Evolutionary conservation across 2,888 invertebrate species (phyloP).

Genomic region (Drosophila formosana): DNA sequence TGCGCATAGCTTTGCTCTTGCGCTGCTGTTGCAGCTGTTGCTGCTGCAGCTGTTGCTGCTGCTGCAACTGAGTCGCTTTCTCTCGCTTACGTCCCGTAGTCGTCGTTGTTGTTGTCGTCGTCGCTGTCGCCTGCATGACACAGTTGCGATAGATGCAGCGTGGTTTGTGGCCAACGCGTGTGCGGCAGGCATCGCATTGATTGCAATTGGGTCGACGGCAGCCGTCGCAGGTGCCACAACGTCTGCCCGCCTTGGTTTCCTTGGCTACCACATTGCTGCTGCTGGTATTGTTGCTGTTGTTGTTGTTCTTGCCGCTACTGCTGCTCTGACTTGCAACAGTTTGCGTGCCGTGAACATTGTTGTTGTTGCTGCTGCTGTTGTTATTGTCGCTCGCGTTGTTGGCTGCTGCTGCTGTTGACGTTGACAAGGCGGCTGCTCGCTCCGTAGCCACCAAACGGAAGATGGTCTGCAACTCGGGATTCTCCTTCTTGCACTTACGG

Average conservation of each 20-base stretch:
- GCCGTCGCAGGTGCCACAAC: slow-evolving; percentile 92
- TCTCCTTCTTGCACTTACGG: slow-evolving; percentile 92
- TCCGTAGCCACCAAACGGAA: slow-evolving; percentile 83
- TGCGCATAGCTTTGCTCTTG: slow-evolving; percentile 76
- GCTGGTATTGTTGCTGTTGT: slow-evolving; percentile 28
- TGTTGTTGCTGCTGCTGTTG: background rate
- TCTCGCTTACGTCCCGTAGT: slow-evolving; percentile 70
- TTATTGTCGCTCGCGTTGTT: slow-evolving; percentile 14
- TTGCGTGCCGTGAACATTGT: background rate
- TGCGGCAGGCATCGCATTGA: slow-evolving; percentile 83
- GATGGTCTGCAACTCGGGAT: slow-evolving; percentile 90
- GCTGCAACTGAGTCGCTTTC: slow-evolving; percentile 49
- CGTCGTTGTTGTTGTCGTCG: background rate
- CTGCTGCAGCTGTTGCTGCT: slow-evolving; percentile 58
- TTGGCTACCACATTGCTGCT: slow-evolving; percentile 31
- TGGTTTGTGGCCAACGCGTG: slow-evolving; percentile 85
- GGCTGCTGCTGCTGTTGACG: slow-evolving; percentile 38
- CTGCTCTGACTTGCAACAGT: background rate
- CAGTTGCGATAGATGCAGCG: slow-evolving; percentile 86
- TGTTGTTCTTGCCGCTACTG: background rate
- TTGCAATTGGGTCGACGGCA: slow-evolving; percentile 86
- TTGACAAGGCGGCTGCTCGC: slow-evolving; percentile 38
- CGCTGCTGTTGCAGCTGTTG: slow-evolving; percentile 65
- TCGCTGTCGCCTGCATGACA: slow-evolving; percentile 67
- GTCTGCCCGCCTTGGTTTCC: slow-evolving; percentile 70